Conservation (phyloP, 2,797 vertebrate genomes). For the Rhyacichthys aspro region DNA sequence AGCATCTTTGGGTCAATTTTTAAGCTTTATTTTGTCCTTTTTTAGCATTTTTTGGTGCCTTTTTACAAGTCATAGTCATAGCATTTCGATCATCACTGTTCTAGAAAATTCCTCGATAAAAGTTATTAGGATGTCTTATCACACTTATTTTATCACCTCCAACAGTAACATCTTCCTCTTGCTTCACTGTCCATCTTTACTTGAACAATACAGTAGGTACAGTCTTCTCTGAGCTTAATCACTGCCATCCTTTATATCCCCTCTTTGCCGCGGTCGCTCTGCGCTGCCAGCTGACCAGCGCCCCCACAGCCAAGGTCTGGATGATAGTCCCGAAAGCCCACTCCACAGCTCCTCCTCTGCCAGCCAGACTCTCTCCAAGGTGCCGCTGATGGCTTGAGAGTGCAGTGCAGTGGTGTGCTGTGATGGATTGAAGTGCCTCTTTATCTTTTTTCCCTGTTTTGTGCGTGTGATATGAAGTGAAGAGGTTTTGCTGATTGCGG, state of each 20-base stretch:
- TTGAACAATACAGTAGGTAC: slow-evolving; percentile 10
- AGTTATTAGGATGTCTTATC: too few relatives aligned
- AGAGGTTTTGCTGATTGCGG: slow-evolving; percentile 70
- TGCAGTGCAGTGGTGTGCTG: slow-evolving; percentile 78
- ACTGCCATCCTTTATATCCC: slow-evolving; percentile 51
- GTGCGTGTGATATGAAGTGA: slow-evolving; percentile 71
- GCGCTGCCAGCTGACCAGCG: slow-evolving; percentile 74
- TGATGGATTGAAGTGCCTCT: slow-evolving; percentile 77
- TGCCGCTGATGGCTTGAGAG: slow-evolving; percentile 81
- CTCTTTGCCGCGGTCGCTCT: slow-evolving; percentile 47
- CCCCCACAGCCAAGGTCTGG: slow-evolving; percentile 55
- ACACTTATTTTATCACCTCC: too few relatives aligned
- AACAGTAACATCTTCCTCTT: too few relatives aligned
- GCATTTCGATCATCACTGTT: not conserved
- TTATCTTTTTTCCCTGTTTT: slow-evolving; percentile 53
- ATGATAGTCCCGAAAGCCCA: slow-evolving; percentile 41
- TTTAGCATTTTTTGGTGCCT: not conserved
- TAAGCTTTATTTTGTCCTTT: not conserved
- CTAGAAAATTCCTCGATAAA: too few relatives aligned
- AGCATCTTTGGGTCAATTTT: too few relatives aligned
- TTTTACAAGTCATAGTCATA: not conserved
- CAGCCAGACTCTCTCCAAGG: slow-evolving; percentile 73
- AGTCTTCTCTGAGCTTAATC: slow-evolving; percentile 38
- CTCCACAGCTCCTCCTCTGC: slow-evolving; percentile 57
- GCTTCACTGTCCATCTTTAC: not conserved